phyloP scores from a whole-genome alignment of 2,113 vertebrate genomes.

The Platysteira castanea region DNA sequence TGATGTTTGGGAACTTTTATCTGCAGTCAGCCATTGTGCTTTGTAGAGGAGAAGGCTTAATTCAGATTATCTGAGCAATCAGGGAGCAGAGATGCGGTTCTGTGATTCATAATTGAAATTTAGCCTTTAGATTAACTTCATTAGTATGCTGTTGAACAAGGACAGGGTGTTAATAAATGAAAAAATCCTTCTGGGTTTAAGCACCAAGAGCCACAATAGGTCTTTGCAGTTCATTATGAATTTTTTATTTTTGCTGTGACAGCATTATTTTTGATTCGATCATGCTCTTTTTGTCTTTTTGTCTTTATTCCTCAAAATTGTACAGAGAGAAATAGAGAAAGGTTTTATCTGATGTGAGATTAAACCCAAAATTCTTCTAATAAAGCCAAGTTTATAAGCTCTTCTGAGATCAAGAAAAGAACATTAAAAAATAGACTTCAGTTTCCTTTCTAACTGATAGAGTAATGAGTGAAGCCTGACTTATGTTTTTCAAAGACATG shows the following conservation, averaged over 20 bases:
- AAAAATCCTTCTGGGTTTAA: conserved; percentile 63
- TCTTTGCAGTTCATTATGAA: conserved; percentile 4
- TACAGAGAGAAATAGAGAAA: background rate
- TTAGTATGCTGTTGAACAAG: conserved; percentile 66
- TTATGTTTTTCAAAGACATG: background rate
- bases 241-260: conserved; percentile 13
- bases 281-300: background rate
- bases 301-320: background rate
- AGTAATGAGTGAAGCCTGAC: background rate
- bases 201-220: conserved; percentile 4
- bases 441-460: background rate
- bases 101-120: conserved; percentile 73
- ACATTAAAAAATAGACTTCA: background rate
- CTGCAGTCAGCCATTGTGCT: conserved; percentile 5
- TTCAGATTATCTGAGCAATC: conserved; percentile 45
- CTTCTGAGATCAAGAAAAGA: background rate
- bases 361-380: background rate
- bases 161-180: conserved; percentile 66
- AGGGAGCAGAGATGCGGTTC: conserved; percentile 48
- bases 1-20: conserved; percentile 37
- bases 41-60: background rate
- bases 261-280: conserved; percentile 15
- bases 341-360: background rate
- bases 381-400: background rate
- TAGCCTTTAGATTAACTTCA: conserved; percentile 71